Evolutionary conservation across 1,140 invertebrate genomes (phyloP).

Genomic region (Drosophila trapezifrons): DNA sequence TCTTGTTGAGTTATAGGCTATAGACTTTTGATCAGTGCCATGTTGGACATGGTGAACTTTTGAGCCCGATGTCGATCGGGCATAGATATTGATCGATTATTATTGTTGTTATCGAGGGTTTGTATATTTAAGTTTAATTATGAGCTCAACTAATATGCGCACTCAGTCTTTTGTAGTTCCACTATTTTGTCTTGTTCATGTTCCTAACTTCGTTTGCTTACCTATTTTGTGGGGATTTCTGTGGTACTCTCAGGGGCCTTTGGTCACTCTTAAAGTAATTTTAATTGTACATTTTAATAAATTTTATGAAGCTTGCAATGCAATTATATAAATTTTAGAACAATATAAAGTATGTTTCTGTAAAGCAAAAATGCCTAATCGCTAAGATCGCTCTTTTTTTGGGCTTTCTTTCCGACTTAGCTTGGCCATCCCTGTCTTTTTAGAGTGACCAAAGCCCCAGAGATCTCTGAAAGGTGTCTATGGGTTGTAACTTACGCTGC

Average conservation of each 20-base stretch:
- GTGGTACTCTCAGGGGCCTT: not conserved
- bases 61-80: slow-evolving; percentile 5
- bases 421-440: too few species aligned
- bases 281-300: not conserved
- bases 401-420: too few species aligned
- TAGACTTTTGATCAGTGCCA: slow-evolving; percentile 43
- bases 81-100: slow-evolving; percentile 40
- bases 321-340: not conserved
- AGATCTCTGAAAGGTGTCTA: slow-evolving; percentile 2
- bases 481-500: slow-evolving; percentile 69
- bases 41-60: slow-evolving; percentile 66
- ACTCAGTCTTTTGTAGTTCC: slow-evolving; percentile 83
- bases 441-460: slow-evolving; percentile 1
- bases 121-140: slow-evolving; percentile 76
- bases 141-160: slow-evolving; percentile 83
- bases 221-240: slow-evolving; percentile 38
- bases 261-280: not conserved
- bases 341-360: not conserved
- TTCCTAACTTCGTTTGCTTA: slow-evolving; percentile 56
- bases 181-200: slow-evolving; percentile 79
- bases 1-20: slow-evolving; percentile 58
- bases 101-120: slow-evolving; percentile 37
- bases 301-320: not conserved
- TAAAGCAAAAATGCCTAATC: not conserved
- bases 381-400: too few species aligned